Conservation (phyloP, 2,797 vertebrate species). For the Masticophis lateralis region DNA sequence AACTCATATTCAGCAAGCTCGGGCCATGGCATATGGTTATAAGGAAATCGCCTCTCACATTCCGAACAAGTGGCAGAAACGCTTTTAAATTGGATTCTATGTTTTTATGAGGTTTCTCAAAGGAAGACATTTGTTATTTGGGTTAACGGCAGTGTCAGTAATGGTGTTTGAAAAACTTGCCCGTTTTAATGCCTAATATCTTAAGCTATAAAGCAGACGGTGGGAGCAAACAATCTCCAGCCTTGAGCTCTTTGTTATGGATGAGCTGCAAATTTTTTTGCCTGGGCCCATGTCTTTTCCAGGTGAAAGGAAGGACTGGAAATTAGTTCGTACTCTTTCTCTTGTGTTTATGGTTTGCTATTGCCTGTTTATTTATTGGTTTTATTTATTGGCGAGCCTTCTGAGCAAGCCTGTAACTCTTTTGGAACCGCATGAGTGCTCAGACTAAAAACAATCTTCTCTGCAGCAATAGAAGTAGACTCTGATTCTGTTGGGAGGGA, state of each 20-base stretch:
- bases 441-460: slow-evolving; percentile 4
- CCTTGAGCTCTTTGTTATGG: background rate
- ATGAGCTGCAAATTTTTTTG: background rate
- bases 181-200: slow-evolving; percentile 9
- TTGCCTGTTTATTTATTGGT: background rate
- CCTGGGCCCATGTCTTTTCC: background rate
- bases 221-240: background rate
- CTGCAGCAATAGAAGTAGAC: background rate
- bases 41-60: background rate
- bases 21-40: slow-evolving; percentile 4
- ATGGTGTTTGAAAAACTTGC: slow-evolving; percentile 18
- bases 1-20: slow-evolving; percentile 18
- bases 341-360: background rate
- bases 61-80: slow-evolving; percentile 10
- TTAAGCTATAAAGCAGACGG: slow-evolving; percentile 9
- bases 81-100: background rate
- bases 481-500: background rate
- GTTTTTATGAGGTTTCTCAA: slow-evolving; percentile 20
- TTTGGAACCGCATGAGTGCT: background rate
- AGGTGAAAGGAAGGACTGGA: background rate
- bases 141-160: slow-evolving; percentile 16
- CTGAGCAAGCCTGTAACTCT: background rate
- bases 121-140: slow-evolving; percentile 14
- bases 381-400: slow-evolving; percentile 12
- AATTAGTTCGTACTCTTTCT: background rate